Conservation (phyloP, 2,888 invertebrate genomes). For the Dryomyza anilis region DNA sequence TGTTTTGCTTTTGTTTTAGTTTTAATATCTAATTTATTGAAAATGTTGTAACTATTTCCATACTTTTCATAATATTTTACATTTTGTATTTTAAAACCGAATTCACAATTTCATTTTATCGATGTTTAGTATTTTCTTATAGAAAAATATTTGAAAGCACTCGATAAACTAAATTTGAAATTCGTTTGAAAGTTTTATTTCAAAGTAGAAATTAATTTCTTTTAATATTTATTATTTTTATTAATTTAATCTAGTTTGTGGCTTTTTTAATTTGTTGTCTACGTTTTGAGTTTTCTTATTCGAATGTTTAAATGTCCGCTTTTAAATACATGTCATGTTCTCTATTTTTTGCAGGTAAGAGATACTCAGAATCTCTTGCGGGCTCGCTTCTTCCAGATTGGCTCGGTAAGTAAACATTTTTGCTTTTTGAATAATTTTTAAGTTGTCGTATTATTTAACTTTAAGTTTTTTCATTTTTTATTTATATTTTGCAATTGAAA, state of each 20-base stretch:
- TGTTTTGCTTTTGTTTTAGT: background rate
- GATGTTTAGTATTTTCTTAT: background rate
- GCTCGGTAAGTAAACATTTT: conserved; percentile 61
- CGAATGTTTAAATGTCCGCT: conserved; percentile 7
- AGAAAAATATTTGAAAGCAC: background rate
- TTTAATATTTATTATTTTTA: conserved; percentile 4
- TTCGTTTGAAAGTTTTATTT: background rate
- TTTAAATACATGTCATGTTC: conserved; percentile 19
- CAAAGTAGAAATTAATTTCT: background rate
- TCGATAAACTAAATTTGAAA: background rate
- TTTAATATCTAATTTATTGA: too few species aligned
- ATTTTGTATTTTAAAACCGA: too few species aligned
- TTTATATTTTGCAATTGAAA: conserved; percentile 4
- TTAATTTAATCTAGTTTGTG: too few species aligned
- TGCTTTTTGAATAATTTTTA: conserved; percentile 40
- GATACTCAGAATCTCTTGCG: conserved; percentile 64
- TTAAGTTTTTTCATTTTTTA: background rate
- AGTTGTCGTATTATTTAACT: conserved; percentile 35
- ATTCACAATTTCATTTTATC: background rate
- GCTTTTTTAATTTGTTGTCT: conserved; percentile 2
- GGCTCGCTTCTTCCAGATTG: conserved; percentile 63
- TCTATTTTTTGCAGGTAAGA: conserved; percentile 59
- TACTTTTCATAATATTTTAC: too few species aligned
- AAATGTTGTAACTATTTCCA: background rate
- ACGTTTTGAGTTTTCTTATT: background rate